A percentile compares a stretch with the other conserved stretches of the same genome.
Conservation (phyloP, 2,113 vertebrate species). For the Parus major region DNA sequence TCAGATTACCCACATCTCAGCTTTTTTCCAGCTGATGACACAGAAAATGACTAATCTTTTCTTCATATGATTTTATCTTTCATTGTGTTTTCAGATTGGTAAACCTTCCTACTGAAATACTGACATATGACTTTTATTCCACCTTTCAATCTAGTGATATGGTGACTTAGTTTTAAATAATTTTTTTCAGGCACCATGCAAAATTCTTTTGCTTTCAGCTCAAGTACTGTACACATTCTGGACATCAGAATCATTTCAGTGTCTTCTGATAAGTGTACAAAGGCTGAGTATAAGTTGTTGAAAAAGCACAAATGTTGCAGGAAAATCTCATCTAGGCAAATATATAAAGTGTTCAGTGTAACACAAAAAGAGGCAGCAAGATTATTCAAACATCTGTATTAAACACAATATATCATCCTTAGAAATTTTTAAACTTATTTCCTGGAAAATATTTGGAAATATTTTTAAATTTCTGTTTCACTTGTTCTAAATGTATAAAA, state of each 20-base stretch:
- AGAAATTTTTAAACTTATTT: neutral
- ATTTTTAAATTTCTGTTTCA: neutral
- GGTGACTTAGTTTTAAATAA: neutral
- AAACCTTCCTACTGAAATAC: neutral
- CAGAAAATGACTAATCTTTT: neutral
- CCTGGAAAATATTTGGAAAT: neutral
- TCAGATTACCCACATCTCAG: neutral
- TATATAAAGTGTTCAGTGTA: neutral
- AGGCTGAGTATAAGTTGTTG: neutral
- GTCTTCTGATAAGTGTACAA: neutral
- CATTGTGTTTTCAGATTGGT: neutral
- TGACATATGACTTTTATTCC: neutral
- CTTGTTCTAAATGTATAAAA: neutral
- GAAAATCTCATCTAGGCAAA: neutral
- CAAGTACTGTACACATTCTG: neutral
- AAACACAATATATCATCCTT: neutral
- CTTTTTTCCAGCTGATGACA: neutral
- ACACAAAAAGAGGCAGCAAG: neutral
- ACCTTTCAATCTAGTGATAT: neutral
- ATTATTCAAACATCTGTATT: neutral
- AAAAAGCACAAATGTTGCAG: neutral
- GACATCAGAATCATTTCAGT: neutral
- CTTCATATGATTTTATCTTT: neutral
- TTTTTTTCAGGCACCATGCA: rapidly evolving
- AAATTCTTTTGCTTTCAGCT: neutral